Evolutionary conservation across 2,113 vertebrate genomes (phyloP), one percentile per base, ranked within the genome.

Genomic region (Hemicordylus capensis): DNA sequence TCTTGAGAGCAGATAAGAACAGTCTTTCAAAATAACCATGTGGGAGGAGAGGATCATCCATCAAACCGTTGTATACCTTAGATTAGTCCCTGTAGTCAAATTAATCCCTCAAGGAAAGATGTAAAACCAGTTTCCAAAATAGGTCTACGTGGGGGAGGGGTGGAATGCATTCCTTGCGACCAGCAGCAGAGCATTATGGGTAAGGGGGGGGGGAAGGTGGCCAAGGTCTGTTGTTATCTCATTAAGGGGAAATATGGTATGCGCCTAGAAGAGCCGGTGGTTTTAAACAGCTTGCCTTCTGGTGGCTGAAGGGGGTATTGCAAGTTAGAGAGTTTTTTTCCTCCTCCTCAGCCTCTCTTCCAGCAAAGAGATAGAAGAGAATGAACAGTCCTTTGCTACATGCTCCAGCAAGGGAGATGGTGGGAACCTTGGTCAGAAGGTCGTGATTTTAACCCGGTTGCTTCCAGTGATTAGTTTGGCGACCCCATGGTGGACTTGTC

Each of bases 401-500:
- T 44, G 76, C 3, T 34, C 46, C 10, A 2, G 26, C 85, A 85
- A 0, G 90, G 87, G 48, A 91, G 91, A 51, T 17, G 0, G 54
- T 22, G 22, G 56, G 44, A 22, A 46, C 67, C 64, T 46, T 44
- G 37, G 5, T 80, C 84, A 91, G 75, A 89, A 80, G 17, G 85
- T 44, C 10, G 87, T 70, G 26, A 87, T 19, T n/a, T 81, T 77
- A 26, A 81, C 42, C 67, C 19, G 78, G 78, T 37, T 31, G 44
- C 70, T 44, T 1, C 95, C 95, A 0, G 94, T 90, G 69, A 96
- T 84, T 0, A 96, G 56, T 0, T 88, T 92, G 10, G 87, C 94
- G 0, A 96, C 81, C 34, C 92, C 85, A 0, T 84, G 91, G 8
- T 96, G 96, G 59, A 98, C 91, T 96, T 98, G 98, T 2, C 97